Conservation (phyloP, 2,113 vertebrate genomes). For the Vidua chalybeata region DNA sequence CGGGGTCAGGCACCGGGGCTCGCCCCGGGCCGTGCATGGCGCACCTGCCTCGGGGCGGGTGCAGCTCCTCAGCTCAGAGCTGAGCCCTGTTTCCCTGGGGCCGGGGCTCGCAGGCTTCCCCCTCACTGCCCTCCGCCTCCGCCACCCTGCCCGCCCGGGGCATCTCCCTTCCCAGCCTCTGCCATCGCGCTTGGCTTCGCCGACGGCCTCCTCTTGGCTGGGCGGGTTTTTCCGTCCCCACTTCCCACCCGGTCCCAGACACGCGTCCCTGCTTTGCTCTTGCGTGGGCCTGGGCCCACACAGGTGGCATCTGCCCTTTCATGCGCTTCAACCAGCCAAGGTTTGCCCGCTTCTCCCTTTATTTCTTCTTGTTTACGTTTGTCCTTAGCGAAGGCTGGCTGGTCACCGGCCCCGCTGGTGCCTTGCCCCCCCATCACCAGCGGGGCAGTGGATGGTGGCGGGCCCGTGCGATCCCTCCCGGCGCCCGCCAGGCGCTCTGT, state of each 20-base stretch:
- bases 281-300: accelerated
- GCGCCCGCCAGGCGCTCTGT: not conserved
- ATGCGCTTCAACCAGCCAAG: accelerated
- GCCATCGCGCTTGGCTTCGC: not conserved
- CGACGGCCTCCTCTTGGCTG: not conserved
- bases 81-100: not conserved
- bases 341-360: not conserved
- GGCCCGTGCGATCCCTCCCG: accelerated
- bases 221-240: not conserved
- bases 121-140: not conserved
- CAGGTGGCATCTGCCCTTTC: accelerated
- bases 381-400: not conserved
- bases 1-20: not conserved
- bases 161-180: not conserved
- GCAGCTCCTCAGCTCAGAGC: not conserved
- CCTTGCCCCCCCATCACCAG: accelerated
- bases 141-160: not conserved
- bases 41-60: too few relatives aligned
- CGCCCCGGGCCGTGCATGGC: not conserved
- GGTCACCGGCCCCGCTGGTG: not conserved
- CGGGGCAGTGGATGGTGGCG: accelerated
- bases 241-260: not conserved
- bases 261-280: not conserved
- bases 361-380: not conserved
- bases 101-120: not conserved